phyloP scores from a whole-genome alignment of 2,797 vertebrate species.

The Carapus acus region DNA sequence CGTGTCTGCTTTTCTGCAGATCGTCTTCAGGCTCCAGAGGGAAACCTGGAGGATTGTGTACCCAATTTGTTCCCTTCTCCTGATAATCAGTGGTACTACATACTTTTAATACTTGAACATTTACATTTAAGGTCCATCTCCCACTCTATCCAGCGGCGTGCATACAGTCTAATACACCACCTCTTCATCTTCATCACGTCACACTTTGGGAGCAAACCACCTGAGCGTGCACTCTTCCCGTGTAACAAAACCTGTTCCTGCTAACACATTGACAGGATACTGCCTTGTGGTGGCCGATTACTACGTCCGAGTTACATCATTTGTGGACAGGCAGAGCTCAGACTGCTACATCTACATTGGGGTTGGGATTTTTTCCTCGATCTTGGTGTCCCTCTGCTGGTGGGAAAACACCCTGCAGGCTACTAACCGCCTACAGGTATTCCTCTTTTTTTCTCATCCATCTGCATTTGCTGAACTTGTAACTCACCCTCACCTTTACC shows the following conservation, averaged over 20 bases:
- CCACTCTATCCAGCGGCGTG: background rate
- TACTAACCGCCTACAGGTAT: slow-evolving; percentile 60
- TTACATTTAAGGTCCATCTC: background rate
- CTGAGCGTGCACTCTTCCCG: too few relatives aligned
- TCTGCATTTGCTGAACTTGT: too few relatives aligned
- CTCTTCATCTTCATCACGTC: too few relatives aligned
- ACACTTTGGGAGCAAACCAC: too few relatives aligned
- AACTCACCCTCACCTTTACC: slow-evolving; percentile 2
- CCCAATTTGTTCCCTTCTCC: slow-evolving; percentile 69
- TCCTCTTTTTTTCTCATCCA: too few relatives aligned
- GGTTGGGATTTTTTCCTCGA: slow-evolving; percentile 64
- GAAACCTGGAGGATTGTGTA: slow-evolving; percentile 72
- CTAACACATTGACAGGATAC: slow-evolving; percentile 59
- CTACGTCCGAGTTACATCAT: slow-evolving; percentile 59
- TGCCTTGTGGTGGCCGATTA: slow-evolving; percentile 65
- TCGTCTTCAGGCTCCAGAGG: slow-evolving; percentile 60
- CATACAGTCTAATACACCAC: too few relatives aligned
- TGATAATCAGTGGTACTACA: slow-evolving; percentile 53
- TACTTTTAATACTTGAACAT: slow-evolving; percentile 2
- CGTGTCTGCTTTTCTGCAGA: slow-evolving; percentile 68
- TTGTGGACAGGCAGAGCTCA: slow-evolving; percentile 2
- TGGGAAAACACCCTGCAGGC: slow-evolving; percentile 78
- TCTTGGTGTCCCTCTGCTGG: slow-evolving; percentile 75
- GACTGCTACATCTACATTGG: slow-evolving; percentile 55
- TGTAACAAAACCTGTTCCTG: too few relatives aligned